Evolutionary conservation across 2,113 vertebrate species (phyloP), one percentile per base, ranked within the genome.

Genomic region (Rynchops niger): DNA sequence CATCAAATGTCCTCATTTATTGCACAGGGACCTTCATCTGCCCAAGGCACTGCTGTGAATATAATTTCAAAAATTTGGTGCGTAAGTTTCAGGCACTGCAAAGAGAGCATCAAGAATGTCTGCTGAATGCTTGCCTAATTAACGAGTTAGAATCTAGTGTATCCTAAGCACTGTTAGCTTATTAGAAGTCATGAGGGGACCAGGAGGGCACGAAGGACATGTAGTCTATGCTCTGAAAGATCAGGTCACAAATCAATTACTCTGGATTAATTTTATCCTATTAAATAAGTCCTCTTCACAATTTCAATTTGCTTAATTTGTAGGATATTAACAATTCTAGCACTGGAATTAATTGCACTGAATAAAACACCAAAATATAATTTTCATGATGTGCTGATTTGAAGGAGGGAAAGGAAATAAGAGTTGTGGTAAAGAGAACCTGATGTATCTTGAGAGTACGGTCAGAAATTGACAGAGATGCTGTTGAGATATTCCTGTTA

Each of bases 171-270:
- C 59, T 81, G 69, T 50, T 38, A 70, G 61, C 52, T 89, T 86
- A 71, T 83, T 63, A 78, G n/a, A 74, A 95, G 86, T 85, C 81
- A 78, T 21, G 83, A 95, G 50, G 63, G 86, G 63, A 93, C 29
- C 73, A 78, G 65, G 84, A 96, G 81, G 86, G 73, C 73, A 91
- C 40, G 36, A 15, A 95, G 74, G 87, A 88, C 66, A 34, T 80
- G 62, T 32, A 94, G 52, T 47, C 38, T 55, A 59, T 47, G 23
- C 40, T 91, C 61, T 6, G 16, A 53, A 91, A 90, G 61, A 91
- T 77, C 84, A 23, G 87, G 90, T 86, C 93, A 82, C 84, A 95
- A 93, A 96, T 96, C 92, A 94, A 91, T 97, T 95, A 82, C 34
- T 93, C 56, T 13, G 9, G 74, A 90, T 91, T 93, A 74, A 94